Evolutionary conservation across 2,888 invertebrate species (phyloP).

Genomic region (Gymnosoma rotundatum): DNA sequence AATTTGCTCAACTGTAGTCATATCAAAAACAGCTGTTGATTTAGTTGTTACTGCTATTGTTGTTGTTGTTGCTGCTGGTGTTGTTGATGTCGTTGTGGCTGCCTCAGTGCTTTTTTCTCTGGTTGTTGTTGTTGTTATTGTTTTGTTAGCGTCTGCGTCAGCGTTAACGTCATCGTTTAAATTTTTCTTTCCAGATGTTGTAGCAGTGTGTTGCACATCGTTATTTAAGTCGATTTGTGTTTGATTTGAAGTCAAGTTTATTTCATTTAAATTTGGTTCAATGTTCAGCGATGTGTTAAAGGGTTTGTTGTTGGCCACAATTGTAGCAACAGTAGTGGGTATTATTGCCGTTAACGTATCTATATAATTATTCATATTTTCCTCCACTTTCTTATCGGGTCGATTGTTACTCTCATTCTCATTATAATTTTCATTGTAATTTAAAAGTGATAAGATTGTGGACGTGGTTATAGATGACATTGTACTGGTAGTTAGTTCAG

Average conservation of each 20-base stretch:
- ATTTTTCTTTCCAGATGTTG: slow-evolving; percentile 35
- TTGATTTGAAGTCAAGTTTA: slow-evolving; percentile 68
- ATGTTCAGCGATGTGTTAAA: slow-evolving; percentile 46
- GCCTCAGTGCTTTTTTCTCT: not conserved
- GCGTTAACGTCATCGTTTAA: slow-evolving; percentile 11
- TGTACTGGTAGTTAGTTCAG: not conserved
- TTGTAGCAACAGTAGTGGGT: slow-evolving; percentile 8
- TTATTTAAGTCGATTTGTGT: slow-evolving; percentile 30
- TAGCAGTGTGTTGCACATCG: slow-evolving; percentile 36
- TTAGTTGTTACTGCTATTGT: slow-evolving; percentile 5
- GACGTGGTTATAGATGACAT: slow-evolving; percentile 24
- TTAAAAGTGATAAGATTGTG: slow-evolving; percentile 37
- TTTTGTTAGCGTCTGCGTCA: not conserved
- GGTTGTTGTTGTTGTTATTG: too few species aligned
- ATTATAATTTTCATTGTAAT: slow-evolving; percentile 26
- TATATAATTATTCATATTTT: slow-evolving; percentile 48
- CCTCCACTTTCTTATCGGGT: slow-evolving; percentile 47
- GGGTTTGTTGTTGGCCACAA: slow-evolving; percentile 29
- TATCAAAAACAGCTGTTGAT: slow-evolving; percentile 51
- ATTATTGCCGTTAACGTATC: slow-evolving; percentile 1
- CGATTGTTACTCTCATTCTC: slow-evolving; percentile 22
- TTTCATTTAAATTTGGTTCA: slow-evolving; percentile 62
- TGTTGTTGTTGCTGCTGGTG: not conserved
- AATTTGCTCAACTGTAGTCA: slow-evolving; percentile 69
- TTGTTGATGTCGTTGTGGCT: not conserved